Evolutionary conservation across 2,888 invertebrate genomes (phyloP).

Genomic region (Ornithoptera priamus): DNA sequence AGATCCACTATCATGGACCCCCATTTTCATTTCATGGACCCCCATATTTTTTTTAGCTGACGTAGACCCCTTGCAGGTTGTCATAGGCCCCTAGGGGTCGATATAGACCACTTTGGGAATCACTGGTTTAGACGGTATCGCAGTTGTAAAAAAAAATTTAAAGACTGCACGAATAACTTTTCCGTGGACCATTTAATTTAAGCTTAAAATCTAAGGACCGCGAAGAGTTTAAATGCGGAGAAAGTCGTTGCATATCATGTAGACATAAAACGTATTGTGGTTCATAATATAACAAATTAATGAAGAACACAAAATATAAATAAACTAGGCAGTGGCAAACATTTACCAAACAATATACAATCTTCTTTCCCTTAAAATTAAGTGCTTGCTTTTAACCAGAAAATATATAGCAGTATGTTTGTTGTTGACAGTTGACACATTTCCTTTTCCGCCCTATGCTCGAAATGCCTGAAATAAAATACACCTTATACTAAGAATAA

Average conservation of each 20-base stretch:
- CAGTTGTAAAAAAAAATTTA: not conserved
- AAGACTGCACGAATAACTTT: not conserved
- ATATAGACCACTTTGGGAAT: too few species aligned
- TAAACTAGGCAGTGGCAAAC: not conserved
- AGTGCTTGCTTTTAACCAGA: not conserved
- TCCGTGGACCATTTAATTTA: not conserved
- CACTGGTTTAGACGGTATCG: not conserved
- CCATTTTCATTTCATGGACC: too few species aligned
- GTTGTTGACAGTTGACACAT: conserved; percentile 2
- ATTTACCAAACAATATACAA: not conserved
- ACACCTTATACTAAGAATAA: not conserved
- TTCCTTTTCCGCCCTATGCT: not conserved
- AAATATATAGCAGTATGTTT: not conserved
- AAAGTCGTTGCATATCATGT: too few species aligned
- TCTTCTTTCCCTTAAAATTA: not conserved
- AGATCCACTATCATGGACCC: too few species aligned
- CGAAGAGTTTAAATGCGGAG: too few species aligned
- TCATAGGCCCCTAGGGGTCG: too few species aligned
- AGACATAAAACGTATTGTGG: too few species aligned
- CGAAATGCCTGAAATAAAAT: not conserved
- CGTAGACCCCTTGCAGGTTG: too few species aligned
- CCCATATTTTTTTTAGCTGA: too few species aligned
- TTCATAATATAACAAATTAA: too few species aligned
- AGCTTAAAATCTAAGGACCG: too few species aligned
- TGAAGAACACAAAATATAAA: too few species aligned